Evolutionary conservation across 2,888 invertebrate species (phyloP).

Genomic region (Drosophila buzzatii): DNA sequence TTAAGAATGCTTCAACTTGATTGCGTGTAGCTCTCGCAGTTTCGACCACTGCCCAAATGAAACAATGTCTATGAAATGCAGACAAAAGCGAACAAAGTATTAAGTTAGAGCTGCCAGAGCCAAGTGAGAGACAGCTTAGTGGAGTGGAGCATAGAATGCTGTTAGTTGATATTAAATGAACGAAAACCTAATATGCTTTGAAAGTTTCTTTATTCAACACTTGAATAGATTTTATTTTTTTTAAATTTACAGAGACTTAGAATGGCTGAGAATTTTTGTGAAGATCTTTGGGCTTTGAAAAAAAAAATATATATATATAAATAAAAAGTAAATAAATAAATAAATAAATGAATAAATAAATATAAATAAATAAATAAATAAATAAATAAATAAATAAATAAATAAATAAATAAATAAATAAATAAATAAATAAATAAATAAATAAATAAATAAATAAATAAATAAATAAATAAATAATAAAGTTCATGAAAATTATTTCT

Average conservation of each 20-base stretch:
- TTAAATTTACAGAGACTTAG: background rate
- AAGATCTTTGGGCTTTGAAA: background rate
- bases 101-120: background rate
- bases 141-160: background rate
- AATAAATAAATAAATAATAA: too few relatives aligned
- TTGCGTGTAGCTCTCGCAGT: constrained; percentile 28
- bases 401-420: too few relatives aligned
- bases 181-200: background rate
- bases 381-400: too few relatives aligned
- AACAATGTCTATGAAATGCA: constrained; percentile 21
- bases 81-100: background rate
- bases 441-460: too few relatives aligned
- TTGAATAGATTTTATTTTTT: background rate
- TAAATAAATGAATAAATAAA: too few relatives aligned
- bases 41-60: constrained; percentile 24
- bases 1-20: constrained; percentile 36
- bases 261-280: too few relatives aligned
- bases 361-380: too few relatives aligned
- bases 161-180: too few relatives aligned
- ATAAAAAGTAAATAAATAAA: too few relatives aligned
- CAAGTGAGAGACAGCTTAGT: background rate
- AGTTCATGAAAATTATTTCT: too few relatives aligned
- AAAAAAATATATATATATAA: too few relatives aligned
- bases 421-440: too few relatives aligned
- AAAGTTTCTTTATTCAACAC: background rate